Conservation (phyloP, 1,140 invertebrate species). For the Oryctes rhinoceros region DNA sequence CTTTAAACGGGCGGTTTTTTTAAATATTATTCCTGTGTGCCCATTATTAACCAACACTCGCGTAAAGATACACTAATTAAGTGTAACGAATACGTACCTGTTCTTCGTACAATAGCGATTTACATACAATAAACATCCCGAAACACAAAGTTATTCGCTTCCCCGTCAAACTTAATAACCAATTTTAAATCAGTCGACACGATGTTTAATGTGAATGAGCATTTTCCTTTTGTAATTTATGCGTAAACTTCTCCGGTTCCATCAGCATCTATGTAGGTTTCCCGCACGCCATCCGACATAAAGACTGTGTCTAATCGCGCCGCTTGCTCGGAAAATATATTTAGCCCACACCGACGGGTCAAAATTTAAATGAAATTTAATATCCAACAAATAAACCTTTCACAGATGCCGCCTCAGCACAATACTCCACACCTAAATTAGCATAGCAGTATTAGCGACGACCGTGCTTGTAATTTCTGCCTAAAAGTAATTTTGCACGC, state of each 20-base stretch:
- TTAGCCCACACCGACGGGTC: conserved; percentile 35
- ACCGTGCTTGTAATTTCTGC: conserved; percentile 28
- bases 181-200: conserved; percentile 30
- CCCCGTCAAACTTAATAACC: conserved; percentile 11
- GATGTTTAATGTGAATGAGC: conserved; percentile 23
- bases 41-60: too few species aligned
- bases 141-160: background rate
- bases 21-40: too few species aligned
- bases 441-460: conserved; percentile 25
- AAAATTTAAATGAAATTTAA: conserved; percentile 38
- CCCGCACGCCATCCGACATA: background rate
- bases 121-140: conserved; percentile 22
- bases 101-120: conserved; percentile 8
- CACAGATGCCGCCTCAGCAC: conserved; percentile 25
- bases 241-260: conserved; percentile 30
- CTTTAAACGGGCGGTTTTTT: too few species aligned
- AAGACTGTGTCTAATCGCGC: conserved; percentile 34
- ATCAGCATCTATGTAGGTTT: conserved; percentile 28
- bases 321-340: conserved; percentile 28
- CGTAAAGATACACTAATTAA: background rate
- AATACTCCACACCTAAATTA: conserved; percentile 32
- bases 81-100: background rate
- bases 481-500: conserved; percentile 30
- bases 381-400: conserved; percentile 37
- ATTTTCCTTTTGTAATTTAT: conserved; percentile 30